phyloP scores from a whole-genome alignment of 2,113 vertebrate species.

The Chaetodon auriga region DNA sequence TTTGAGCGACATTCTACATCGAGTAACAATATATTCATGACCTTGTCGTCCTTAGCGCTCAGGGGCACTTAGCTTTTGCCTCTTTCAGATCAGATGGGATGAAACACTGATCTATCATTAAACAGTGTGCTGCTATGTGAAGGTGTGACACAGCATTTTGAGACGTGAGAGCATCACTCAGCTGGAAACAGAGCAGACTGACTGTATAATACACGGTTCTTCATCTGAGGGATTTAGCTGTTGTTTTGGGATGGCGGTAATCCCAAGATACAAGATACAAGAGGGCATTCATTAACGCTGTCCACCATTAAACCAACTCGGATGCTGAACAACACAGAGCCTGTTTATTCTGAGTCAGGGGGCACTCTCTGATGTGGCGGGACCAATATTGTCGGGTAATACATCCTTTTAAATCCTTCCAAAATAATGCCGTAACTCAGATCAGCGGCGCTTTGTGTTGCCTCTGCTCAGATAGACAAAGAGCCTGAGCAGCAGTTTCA shows the following conservation, averaged over 20 bases:
- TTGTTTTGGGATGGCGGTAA: conserved; percentile 21
- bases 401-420: conserved; percentile 65
- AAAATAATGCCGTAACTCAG: conserved; percentile 46
- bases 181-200: not conserved
- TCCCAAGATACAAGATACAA: conserved; percentile 19
- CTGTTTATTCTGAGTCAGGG: conserved; percentile 49
- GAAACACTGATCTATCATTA: conserved; percentile 4
- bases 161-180: conserved; percentile 8
- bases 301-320: conserved; percentile 40
- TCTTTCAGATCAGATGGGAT: not conserved
- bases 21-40: not conserved
- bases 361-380: conserved; percentile 62
- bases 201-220: not conserved
- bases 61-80: not conserved
- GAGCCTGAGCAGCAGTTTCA: conserved; percentile 36
- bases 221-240: conserved; percentile 43
- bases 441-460: conserved; percentile 41
- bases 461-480: conserved; percentile 56
- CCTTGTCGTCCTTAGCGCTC: not conserved
- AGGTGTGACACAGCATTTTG: conserved; percentile 18
- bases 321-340: conserved; percentile 26
- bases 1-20: not conserved
- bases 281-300: conserved; percentile 43
- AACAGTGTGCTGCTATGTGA: not conserved
- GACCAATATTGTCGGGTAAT: conserved; percentile 43